Conservation (phyloP, 2,797 vertebrate species). For the Brotogeris chrysoptera region DNA sequence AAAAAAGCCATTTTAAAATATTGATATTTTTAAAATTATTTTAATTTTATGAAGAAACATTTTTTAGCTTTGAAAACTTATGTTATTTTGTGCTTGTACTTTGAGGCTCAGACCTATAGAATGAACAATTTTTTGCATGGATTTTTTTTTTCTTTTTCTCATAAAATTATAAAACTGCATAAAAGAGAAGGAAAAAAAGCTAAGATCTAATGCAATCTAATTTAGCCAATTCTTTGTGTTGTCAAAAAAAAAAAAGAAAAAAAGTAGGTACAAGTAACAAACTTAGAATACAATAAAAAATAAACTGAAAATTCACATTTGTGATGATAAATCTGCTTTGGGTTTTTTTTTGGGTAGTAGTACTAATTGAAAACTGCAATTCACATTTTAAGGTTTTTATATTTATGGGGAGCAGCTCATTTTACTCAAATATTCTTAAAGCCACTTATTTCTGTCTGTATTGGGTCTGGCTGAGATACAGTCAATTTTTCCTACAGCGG, state of each 20-base stretch:
- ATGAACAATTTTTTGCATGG: not conserved
- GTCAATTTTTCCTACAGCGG: not conserved
- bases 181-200: not conserved
- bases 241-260: not conserved
- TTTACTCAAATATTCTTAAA: not conserved
- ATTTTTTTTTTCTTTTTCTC: not conserved
- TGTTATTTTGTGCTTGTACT: not conserved
- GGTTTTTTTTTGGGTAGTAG: fast-evolving
- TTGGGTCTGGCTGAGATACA: not conserved
- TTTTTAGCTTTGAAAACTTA: not conserved
- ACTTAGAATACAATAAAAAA: not conserved
- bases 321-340: not conserved
- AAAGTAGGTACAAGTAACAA: not conserved
- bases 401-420: not conserved
- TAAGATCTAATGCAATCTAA: not conserved
- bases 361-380: not conserved
- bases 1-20: not conserved
- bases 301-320: not conserved
- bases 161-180: not conserved
- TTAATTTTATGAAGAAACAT: not conserved
- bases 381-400: not conserved
- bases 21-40: not conserved
- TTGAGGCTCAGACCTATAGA: not conserved
- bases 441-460: not conserved
- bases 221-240: not conserved